These are phyloP conservation scores for Hyposoter didymator DNA, from an alignment of 2,888 invertebrate genomes.

Conservation along the genomic window DNA sequence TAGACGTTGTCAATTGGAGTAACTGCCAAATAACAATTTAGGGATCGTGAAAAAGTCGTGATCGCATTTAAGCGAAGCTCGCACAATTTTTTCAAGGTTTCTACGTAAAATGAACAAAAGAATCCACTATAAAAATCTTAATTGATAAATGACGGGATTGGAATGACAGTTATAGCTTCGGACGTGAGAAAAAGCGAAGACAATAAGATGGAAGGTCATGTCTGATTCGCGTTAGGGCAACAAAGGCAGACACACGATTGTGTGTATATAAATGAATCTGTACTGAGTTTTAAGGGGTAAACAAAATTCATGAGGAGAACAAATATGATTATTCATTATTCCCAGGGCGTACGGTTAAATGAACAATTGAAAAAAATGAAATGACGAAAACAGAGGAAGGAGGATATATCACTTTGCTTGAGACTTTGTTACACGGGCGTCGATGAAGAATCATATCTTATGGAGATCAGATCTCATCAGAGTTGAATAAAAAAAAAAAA, in stretches of 20 bases:
- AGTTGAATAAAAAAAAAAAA: slow-evolving; percentile 23
- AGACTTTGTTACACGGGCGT: slow-evolving; percentile 47
- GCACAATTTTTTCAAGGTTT: too few relatives aligned
- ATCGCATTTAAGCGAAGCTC: too few relatives aligned
- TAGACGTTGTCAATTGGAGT: too few relatives aligned
- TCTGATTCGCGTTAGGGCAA: not conserved
- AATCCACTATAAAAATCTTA: not conserved
- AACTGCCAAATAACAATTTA: too few relatives aligned
- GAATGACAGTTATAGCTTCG: not conserved
- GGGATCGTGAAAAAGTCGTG: too few relatives aligned
- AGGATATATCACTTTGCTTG: slow-evolving; percentile 29
- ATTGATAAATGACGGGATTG: not conserved
- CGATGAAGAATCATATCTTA: slow-evolving; percentile 54
- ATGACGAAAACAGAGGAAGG: slow-evolving; percentile 17
- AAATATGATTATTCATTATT: slow-evolving; percentile 23
- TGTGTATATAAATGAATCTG: not conserved
- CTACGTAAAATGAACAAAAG: not conserved
- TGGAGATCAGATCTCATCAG: slow-evolving; percentile 58
- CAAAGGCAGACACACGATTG: not conserved
- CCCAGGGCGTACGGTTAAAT: not conserved
- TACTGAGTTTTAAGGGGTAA: not conserved
- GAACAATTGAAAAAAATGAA: not conserved
- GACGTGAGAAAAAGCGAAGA: not conserved
- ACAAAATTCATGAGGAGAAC: not conserved
- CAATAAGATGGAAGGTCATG: not conserved